phyloP scores from a whole-genome alignment of 1,140 invertebrate genomes.

The Manduca sexta region DNA sequence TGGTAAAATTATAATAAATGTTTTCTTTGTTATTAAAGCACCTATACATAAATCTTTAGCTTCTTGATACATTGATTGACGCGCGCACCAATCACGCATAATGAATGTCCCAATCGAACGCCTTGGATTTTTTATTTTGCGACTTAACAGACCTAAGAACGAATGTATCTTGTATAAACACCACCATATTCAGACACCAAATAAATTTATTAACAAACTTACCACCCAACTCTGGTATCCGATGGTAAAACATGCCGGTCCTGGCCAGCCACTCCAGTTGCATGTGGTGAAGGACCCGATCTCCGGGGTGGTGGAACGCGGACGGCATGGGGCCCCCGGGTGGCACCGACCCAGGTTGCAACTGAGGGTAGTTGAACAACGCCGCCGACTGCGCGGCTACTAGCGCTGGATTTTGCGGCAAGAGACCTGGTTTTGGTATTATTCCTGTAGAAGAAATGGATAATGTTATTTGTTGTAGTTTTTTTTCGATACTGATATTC shows the following conservation, averaged over 20 bases:
- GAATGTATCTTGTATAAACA: too few species aligned
- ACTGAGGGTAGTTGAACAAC: conserved; percentile 55
- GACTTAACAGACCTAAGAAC: too few species aligned
- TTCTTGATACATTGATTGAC: too few species aligned
- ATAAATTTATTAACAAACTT: conserved; percentile 14
- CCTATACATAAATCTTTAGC: too few species aligned
- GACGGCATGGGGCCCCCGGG: conserved; percentile 43
- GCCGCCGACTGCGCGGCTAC: conserved; percentile 52
- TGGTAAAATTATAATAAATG: too few species aligned
- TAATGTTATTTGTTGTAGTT: too few species aligned
- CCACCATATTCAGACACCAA: too few species aligned
- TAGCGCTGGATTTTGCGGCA: conserved; percentile 55
- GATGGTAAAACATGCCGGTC: conserved; percentile 88
- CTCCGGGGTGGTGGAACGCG: conserved; percentile 63
- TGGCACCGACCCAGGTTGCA: conserved; percentile 28
- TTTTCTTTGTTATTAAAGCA: too few species aligned
- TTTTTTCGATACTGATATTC: too few species aligned
- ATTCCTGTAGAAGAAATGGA: conserved; percentile 38
- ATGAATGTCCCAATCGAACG: too few species aligned
- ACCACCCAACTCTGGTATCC: conserved; percentile 82
- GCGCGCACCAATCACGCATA: too few species aligned
- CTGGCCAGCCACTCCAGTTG: conserved; percentile 89
- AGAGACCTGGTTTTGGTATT: conserved; percentile 64
- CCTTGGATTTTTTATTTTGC: too few species aligned
- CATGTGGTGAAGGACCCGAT: conserved; percentile 80